These are phyloP conservation scores for Poeciliopsis turrubarensis DNA, from an alignment of 2,113 vertebrate species.

Conservation along the genomic window DNA sequence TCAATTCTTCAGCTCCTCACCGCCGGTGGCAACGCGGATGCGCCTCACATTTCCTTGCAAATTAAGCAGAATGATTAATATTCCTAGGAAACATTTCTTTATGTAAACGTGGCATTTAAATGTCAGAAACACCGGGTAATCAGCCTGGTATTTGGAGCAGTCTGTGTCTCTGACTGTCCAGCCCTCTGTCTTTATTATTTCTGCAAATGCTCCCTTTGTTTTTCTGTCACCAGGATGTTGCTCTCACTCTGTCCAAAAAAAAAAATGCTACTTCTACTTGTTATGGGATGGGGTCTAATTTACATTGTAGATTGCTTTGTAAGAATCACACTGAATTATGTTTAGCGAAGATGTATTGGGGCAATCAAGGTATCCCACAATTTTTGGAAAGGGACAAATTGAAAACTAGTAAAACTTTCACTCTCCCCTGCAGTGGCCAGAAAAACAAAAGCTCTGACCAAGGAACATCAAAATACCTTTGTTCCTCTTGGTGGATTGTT, in stretches of 20 bases:
- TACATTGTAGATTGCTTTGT: too few species aligned
- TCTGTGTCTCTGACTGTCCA: constrained; percentile 52
- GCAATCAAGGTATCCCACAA: not conserved
- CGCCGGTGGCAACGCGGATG: constrained; percentile 20
- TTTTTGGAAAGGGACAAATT: not conserved
- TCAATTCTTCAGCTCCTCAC: not conserved
- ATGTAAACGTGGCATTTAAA: constrained; percentile 80
- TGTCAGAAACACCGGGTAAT: constrained; percentile 72
- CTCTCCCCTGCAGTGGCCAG: not conserved
- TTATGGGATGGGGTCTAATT: not conserved
- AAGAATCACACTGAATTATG: too few species aligned
- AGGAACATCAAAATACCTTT: too few species aligned
- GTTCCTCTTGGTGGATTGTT: too few species aligned
- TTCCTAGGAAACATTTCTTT: constrained; percentile 68
- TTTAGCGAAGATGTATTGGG: too few species aligned
- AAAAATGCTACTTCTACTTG: not conserved
- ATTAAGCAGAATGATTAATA: constrained; percentile 69
- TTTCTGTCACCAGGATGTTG: constrained; percentile 30
- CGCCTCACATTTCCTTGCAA: constrained; percentile 34
- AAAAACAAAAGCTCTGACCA: not conserved
- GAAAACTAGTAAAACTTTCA: not conserved
- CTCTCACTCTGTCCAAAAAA: constrained; percentile 16
- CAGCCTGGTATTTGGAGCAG: constrained; percentile 72
- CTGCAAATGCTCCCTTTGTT: constrained; percentile 45
- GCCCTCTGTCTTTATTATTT: constrained; percentile 51